Base-by-base conservation (phyloP, 2,888 invertebrate species). In the Microctonus brassicae region DNA sequence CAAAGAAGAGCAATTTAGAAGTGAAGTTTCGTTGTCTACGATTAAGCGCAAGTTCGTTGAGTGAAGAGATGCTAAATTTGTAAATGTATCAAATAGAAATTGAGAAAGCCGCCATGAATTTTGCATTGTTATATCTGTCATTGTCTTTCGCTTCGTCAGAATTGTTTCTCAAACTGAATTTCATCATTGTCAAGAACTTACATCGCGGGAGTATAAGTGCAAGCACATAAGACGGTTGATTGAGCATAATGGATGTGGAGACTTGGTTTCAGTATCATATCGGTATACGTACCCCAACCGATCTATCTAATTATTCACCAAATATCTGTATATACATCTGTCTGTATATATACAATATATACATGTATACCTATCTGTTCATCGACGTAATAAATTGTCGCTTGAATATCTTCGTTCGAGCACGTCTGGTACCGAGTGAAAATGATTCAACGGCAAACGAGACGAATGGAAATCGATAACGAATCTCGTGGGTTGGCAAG, bases 141-240 rank as follows among this genome's bases (percentile, higher is more conserved):
- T 81, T 83, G 83, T 82, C 79, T 76, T 65, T 58, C 55, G 76
- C 75, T 77, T 78, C 77, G 77, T 78, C 77, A 73, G 73, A 77
- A 77, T 83, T 83, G 81, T 81, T 82, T 81, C 77, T 76, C 80
- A 79, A 81, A 81, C 79, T 81, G 76, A 80, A 77, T 82, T 82
- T 75, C 78, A 76, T 82, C 82, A 82, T 80, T 82, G 82, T 82
- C 82, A 75, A 76, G 67, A 72, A 68, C 74, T 62, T 67, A 65
- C 60, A 60, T 60, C n/a, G 52, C 60, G 36, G 7, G 29, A 5
- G 20, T 34, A 61, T 13, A 69, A 64, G 36, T 39, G 10, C 22
- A 60, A 24, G 36, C 58, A 17, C 17, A 20, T 47, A 47, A n/a
- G 33, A 34, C 7, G 24, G 10, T 42, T 42, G 55, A 57, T 55